These are phyloP conservation scores for Amiota communis DNA, from an alignment of 2,888 invertebrate species.

Conservation along the genomic window DNA sequence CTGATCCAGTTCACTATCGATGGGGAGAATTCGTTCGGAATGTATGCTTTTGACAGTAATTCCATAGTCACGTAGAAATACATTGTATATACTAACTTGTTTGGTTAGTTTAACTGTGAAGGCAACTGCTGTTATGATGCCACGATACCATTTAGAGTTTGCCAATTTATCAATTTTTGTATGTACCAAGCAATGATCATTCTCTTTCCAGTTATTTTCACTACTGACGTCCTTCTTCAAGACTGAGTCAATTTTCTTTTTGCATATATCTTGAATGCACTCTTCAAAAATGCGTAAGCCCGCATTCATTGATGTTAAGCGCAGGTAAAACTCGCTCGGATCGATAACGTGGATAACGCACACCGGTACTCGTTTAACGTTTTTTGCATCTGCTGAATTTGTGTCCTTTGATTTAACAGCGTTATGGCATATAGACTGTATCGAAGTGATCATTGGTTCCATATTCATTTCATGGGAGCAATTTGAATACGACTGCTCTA, in stretches of 20 bases:
- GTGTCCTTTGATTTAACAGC: neutral
- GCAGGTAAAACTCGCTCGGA: constrained; percentile 78
- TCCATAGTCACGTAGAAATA: constrained; percentile 80
- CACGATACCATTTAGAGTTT: constrained; percentile 76
- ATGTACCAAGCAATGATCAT: constrained; percentile 75
- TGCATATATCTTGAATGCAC: neutral
- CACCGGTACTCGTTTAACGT: constrained; percentile 55
- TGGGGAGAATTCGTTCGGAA: constrained; percentile 73
- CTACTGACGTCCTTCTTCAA: neutral
- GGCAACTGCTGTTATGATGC: constrained; percentile 52
- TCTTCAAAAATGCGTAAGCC: constrained; percentile 1
- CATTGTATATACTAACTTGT: constrained; percentile 56
- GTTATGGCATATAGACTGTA: neutral
- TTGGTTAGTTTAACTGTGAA: constrained; percentile 45
- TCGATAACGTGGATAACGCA: constrained; percentile 75
- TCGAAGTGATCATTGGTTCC: neutral
- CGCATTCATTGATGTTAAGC: constrained; percentile 74
- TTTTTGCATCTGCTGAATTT: neutral
- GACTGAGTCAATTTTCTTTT: neutral
- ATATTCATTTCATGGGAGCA: neutral
- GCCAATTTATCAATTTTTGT: constrained; percentile 70
- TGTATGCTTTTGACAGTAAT: constrained; percentile 71
- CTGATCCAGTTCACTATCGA: constrained; percentile 75
- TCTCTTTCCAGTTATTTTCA: constrained; percentile 74
- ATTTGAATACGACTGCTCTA: neutral